Evolutionary conservation across 2,797 vertebrate genomes (phyloP), one percentile per base, ranked within the genome.

Genomic region (Acipenser oxyrinchus): DNA sequence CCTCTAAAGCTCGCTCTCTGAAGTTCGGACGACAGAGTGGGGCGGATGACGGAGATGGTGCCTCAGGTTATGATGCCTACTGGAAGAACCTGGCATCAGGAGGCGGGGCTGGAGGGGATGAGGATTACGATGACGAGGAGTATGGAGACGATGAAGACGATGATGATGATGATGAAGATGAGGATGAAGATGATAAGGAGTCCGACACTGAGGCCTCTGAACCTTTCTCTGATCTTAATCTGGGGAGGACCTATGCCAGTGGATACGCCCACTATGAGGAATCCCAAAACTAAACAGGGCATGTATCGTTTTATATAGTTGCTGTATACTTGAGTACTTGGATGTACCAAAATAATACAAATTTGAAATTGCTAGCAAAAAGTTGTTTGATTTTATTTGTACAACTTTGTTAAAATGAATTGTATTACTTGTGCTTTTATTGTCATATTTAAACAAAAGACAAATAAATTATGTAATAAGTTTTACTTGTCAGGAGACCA

Each of bases 21-120:
- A 98, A 95, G 73, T 99, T 95, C 23, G 96, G 96, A 64, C 89
- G 96, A 10, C 95, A 98, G 77, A 86, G 84, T 1, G 94, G 93
- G 8, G 78, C 68, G 0, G 90, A 96, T 15, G 86, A 95, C 8
- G 84, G 90, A 12, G 78, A 84, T 0, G 87, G 87, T 3, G 93
- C 94, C 0, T 92, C 94, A 0, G 93, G 96, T 1, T 98, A 97
- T 6, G 91, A 93, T 18, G 73, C 88, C 49, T 98, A 96, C 68
- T 98, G 95, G 96, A 96, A 95, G 79, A 96, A 78, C 67, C 48
- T 86, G 12, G 83, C 93, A 0, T 82, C 92, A 2, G 88, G 87
- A 70, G 90, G 89, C 66, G 66, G 73, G 9, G 80, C 53, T 51
- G 78, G 78, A 2, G 66, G 79, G 59, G 83, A 77, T 6, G 88